Evolutionary conservation across 2,797 vertebrate genomes (phyloP).

Genomic region (Euphonia xanthogaster): DNA sequence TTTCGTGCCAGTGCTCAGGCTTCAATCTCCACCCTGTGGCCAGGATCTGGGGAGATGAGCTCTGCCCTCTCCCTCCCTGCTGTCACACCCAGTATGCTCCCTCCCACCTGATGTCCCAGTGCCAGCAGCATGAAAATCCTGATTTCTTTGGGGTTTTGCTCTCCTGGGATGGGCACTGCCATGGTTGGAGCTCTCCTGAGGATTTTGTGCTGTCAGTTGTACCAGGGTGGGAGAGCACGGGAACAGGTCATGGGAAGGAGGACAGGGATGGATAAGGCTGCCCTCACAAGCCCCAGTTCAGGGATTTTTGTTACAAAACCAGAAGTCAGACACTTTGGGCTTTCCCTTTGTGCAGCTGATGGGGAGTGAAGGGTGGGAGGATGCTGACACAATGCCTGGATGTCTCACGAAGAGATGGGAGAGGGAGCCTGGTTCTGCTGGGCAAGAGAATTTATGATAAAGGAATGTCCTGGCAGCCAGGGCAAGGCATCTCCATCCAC

Average conservation of each 20-base stretch:
- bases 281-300: neutral
- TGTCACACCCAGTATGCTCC: neutral
- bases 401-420: neutral
- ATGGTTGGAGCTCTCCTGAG: fast-evolving
- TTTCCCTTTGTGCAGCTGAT: neutral
- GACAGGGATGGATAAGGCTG: neutral
- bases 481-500: neutral
- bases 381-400: fast-evolving
- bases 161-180: neutral
- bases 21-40: neutral
- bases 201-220: neutral
- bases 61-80: neutral
- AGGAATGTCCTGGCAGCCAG: neutral
- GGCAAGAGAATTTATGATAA: neutral
- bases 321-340: neutral
- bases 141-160: neutral
- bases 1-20: fast-evolving
- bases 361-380: neutral
- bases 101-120: neutral
- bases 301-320: neutral
- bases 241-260: neutral
- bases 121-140: neutral
- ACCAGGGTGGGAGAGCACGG: fast-evolving
- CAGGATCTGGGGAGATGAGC: neutral
- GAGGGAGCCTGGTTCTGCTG: fast-evolving